phyloP scores from a whole-genome alignment of 2,888 invertebrate genomes.

The Anthrax anthrax region DNA sequence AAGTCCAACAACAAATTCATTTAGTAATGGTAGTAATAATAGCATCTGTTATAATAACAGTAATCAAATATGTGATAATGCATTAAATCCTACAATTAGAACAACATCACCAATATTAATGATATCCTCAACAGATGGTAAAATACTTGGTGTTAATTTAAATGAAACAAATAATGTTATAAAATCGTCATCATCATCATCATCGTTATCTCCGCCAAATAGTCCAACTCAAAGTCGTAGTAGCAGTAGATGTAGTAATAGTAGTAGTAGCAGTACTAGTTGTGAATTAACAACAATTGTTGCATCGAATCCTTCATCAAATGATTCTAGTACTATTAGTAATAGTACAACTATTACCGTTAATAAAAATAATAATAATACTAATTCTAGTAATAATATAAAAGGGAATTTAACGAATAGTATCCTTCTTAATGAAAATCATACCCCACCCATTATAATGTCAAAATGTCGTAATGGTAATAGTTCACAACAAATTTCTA shows the following conservation, averaged over 20 bases:
- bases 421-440: constrained; percentile 4
- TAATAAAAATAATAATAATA: background rate
- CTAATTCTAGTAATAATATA: background rate
- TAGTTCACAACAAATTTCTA: background rate
- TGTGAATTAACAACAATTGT: constrained; percentile 6
- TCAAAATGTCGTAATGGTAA: constrained; percentile 1
- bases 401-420: background rate
- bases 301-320: background rate
- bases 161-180: background rate
- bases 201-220: constrained; percentile 7
- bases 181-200: no score
- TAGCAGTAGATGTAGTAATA: constrained; percentile 6
- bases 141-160: background rate
- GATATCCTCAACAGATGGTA: no score
- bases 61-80: background rate
- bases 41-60: background rate
- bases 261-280: constrained; percentile 9
- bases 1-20: background rate
- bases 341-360: background rate
- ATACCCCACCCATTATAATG: constrained; percentile 9
- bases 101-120: no score
- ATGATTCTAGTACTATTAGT: background rate
- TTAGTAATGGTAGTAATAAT: constrained; percentile 4
- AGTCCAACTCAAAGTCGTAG: constrained; percentile 23
- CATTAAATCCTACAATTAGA: background rate